Conservation (phyloP, 2,888 invertebrate species). For the Ephialtes manifestator region DNA sequence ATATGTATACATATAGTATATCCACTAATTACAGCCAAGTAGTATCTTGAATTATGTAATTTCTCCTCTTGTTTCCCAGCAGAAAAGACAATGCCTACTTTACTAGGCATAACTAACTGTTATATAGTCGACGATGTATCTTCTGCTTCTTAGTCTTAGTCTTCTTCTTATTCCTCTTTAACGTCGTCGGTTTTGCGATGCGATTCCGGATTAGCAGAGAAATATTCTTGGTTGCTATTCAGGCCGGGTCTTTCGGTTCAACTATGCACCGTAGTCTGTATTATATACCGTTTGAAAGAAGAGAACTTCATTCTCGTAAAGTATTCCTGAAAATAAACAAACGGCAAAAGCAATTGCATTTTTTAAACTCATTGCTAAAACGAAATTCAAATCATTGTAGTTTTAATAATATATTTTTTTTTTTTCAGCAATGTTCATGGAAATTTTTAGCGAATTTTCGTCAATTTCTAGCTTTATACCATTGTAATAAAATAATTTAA, state of each 20-base stretch:
- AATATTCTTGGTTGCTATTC: conserved; percentile 54
- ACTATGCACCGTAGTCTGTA: not conserved
- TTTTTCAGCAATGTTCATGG: no score
- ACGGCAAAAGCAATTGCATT: no score
- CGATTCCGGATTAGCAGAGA: conserved; percentile 56
- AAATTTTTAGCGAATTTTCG: no score
- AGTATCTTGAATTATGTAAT: conserved; percentile 50
- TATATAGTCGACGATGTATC: conserved; percentile 17
- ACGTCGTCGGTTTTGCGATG: conserved; percentile 20
- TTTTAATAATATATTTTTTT: no score
- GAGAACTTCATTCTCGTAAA: not conserved
- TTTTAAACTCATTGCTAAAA: no score
- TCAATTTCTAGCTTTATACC: no score
- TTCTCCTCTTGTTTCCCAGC: conserved; percentile 35
- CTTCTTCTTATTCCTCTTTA: conserved; percentile 18
- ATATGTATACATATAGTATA: not conserved
- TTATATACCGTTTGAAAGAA: conserved; percentile 54
- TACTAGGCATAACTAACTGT: conserved; percentile 52
- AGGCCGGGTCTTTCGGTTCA: conserved; percentile 28
- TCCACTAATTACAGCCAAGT: conserved; percentile 32
- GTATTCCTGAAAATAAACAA: no score
- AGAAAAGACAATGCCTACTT: conserved; percentile 60
- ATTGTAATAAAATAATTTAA: no score
- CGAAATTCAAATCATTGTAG: no score
- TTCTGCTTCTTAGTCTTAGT: conserved; percentile 23